Evolutionary conservation across 2,113 vertebrate species (phyloP).

Genomic region (Collichthys lucidus): DNA sequence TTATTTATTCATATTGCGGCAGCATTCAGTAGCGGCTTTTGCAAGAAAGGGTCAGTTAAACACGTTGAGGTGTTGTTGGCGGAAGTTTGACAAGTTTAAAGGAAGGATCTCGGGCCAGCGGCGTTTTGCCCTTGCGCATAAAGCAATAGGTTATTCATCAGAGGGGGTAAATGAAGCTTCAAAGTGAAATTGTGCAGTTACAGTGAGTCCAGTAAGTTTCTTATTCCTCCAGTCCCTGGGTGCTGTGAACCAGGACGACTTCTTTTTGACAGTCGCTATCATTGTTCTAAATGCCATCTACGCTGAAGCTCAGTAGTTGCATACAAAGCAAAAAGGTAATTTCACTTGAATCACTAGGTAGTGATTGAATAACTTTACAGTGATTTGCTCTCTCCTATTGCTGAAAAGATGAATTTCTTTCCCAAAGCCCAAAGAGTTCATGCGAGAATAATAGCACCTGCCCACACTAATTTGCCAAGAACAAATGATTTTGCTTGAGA

Average conservation of each 20-base stretch:
- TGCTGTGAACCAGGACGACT: slow-evolving; percentile 54
- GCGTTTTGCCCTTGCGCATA: slow-evolving; percentile 37
- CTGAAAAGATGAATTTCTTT: slow-evolving; percentile 72
- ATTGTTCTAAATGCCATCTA: slow-evolving; percentile 70
- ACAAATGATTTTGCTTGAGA: slow-evolving; percentile 73
- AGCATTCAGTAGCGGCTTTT: slow-evolving; percentile 61
- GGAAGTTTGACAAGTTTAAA: slow-evolving; percentile 56
- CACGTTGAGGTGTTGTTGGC: slow-evolving; percentile 48
- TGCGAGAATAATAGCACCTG: slow-evolving; percentile 76
- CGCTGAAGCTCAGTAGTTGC: slow-evolving; percentile 50
- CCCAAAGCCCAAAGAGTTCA: slow-evolving; percentile 67
- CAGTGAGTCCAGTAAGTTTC: slow-evolving; percentile 31
- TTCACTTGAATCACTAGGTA: slow-evolving; percentile 65
- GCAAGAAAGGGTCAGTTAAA: slow-evolving; percentile 75
- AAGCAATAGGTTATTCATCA: slow-evolving; percentile 48
- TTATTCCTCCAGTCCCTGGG: slow-evolving; percentile 20
- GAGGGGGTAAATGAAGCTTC: slow-evolving; percentile 50
- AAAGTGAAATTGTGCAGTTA: slow-evolving; percentile 61
- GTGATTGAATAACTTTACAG: slow-evolving; percentile 74
- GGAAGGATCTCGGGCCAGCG: slow-evolving; percentile 34
- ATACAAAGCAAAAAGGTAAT: slow-evolving; percentile 74
- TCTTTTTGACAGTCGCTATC: slow-evolving; percentile 52
- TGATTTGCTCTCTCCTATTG: slow-evolving; percentile 61
- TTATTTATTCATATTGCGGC: slow-evolving; percentile 81
- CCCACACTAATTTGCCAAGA: slow-evolving; percentile 68